Evolutionary conservation across 2,797 vertebrate species (phyloP).

Genomic region (Strix occidentalis): DNA sequence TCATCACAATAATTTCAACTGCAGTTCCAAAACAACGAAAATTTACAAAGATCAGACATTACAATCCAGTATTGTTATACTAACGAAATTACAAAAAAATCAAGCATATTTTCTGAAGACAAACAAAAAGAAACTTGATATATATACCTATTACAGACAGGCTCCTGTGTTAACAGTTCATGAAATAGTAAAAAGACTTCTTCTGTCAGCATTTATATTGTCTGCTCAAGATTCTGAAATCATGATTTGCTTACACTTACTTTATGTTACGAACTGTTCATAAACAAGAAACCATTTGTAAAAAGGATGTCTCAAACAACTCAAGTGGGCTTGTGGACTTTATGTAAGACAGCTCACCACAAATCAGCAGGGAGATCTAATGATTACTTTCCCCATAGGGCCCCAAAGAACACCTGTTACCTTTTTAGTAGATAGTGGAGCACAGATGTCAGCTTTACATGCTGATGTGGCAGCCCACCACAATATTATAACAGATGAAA

Average conservation of each 20-base stretch:
- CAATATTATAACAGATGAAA: too few relatives aligned
- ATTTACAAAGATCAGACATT: not conserved
- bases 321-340: too few relatives aligned
- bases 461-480: too few relatives aligned
- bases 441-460: too few relatives aligned
- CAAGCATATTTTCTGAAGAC: not conserved
- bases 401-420: too few relatives aligned
- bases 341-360: too few relatives aligned
- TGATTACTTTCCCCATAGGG: too few relatives aligned
- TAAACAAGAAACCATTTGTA: too few relatives aligned
- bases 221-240: not conserved
- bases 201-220: not conserved
- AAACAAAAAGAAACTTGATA: not conserved
- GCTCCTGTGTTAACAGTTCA: not conserved
- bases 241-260: fast-evolving
- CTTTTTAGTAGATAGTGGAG: too few relatives aligned
- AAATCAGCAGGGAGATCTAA: too few relatives aligned
- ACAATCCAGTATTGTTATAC: not conserved
- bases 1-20: not conserved
- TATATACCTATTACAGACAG: not conserved
- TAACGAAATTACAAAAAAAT: not conserved
- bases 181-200: not conserved
- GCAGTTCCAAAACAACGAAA: not conserved
- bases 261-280: too few relatives aligned
- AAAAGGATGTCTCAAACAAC: too few relatives aligned